Evolutionary conservation across 2,888 invertebrate genomes (phyloP).

Genomic region (Holacanthella duospinosa): DNA sequence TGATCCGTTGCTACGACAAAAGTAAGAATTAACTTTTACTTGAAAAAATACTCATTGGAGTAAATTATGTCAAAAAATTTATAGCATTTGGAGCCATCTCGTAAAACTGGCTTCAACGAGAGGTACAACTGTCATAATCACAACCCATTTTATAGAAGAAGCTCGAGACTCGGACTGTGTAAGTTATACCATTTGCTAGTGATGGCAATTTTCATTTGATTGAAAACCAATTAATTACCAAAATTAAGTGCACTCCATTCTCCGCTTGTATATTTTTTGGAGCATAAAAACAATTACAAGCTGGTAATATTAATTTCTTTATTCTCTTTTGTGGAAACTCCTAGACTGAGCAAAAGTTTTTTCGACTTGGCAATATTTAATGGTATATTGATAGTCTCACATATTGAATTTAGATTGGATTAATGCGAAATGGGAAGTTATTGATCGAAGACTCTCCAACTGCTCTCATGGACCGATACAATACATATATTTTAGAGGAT

Average conservation of each 20-base stretch:
- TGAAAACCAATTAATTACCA: no score
- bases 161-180: slow-evolving; percentile 14
- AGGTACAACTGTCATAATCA: slow-evolving; percentile 85
- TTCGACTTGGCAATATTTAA: no score
- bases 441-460: slow-evolving; percentile 84
- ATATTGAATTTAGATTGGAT: no score
- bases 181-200: slow-evolving; percentile 1
- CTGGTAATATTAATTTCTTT: no score
- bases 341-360: no score
- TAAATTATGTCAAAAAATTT: background rate
- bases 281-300: no score
- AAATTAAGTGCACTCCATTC: no score
- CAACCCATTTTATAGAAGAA: slow-evolving; percentile 54
- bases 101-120: slow-evolving; percentile 79
- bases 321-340: no score
- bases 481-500: slow-evolving; percentile 73
- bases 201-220: no score
- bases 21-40: slow-evolving; percentile 44
- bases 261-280: no score
- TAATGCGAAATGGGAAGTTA: slow-evolving; percentile 82
- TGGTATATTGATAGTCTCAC: no score
- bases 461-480: slow-evolving; percentile 61
- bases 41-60: background rate
- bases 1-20: slow-evolving; percentile 75
- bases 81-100: slow-evolving; percentile 85